A percentile compares a stretch with the other conserved stretches of the same genome.
Evolutionary conservation across 2,113 vertebrate species (phyloP).

Genomic region (Sphaerodactylus townsendi): DNA sequence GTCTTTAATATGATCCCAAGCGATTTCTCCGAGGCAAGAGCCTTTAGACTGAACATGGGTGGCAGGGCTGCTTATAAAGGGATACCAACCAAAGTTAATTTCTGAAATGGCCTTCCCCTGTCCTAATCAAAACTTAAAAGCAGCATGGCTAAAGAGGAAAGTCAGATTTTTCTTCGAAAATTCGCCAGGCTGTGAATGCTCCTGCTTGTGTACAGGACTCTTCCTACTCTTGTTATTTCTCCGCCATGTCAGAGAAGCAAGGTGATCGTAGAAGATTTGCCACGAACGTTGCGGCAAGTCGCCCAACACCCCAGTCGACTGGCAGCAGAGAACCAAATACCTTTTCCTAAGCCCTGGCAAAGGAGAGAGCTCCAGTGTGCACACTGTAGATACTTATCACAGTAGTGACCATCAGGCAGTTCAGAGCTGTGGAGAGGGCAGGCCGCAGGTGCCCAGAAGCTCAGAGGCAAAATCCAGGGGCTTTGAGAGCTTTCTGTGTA

Average conservation of each 20-base stretch:
- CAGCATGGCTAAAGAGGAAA: not conserved
- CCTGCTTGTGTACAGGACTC: no score
- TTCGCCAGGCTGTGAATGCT: no score
- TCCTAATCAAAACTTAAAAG: not conserved
- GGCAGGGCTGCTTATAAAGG: not conserved
- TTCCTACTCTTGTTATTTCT: not conserved
- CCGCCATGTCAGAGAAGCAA: not conserved
- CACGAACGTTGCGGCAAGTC: not conserved
- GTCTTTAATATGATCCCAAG: no score
- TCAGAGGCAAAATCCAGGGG: slow-evolving; percentile 20
- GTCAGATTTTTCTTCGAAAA: not conserved
- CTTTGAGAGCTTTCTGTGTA: slow-evolving; percentile 58
- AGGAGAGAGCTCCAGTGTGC: not conserved
- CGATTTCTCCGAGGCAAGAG: no score
- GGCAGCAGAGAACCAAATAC: no score
- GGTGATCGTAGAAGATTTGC: not conserved
- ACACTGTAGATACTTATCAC: not conserved
- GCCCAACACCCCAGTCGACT: no score
- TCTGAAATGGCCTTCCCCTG: not conserved
- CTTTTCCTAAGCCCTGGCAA: not conserved
- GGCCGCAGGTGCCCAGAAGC: not conserved
- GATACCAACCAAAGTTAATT: not conserved
- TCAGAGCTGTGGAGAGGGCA: not conserved
- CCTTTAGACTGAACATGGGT: no score
- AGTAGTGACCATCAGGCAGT: fast-evolving